phyloP scores from a whole-genome alignment of 2,113 vertebrate species.

The Varanus salvator region DNA sequence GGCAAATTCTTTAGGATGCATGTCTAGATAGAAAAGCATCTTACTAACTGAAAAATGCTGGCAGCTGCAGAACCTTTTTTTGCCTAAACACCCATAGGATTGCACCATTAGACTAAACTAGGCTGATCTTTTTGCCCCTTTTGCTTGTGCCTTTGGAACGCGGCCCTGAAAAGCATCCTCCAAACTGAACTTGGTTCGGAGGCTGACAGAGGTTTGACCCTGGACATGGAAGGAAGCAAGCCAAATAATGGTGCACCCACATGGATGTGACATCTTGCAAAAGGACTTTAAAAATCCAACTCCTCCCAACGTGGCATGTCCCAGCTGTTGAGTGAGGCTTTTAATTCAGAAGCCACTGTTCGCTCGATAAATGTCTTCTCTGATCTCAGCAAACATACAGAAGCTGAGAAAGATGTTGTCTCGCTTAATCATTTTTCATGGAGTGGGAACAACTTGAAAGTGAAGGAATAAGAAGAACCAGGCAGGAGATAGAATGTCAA shows the following conservation, averaged over 20 bases:
- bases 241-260: neutral
- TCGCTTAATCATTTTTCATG: neutral
- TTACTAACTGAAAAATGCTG: too few species aligned
- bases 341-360: neutral
- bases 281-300: neutral
- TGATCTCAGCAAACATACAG: neutral
- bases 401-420: neutral
- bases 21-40: too few species aligned
- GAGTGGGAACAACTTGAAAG: neutral
- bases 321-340: neutral
- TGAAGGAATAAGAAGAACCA: neutral
- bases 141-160: too few species aligned
- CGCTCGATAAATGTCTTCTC: too few species aligned
- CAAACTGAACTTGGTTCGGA: too few species aligned
- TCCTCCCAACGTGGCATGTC: neutral
- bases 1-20: too few species aligned
- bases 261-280: neutral
- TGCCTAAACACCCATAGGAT: too few species aligned
- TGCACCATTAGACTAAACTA: too few species aligned
- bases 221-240: neutral
- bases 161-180: too few species aligned
- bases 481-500: accelerated
- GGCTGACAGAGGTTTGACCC: too few species aligned
- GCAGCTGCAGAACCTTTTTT: too few species aligned
- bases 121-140: too few species aligned